Conservation (phyloP, 23 tunicate genomes). For the Corella eumyota region DNA sequence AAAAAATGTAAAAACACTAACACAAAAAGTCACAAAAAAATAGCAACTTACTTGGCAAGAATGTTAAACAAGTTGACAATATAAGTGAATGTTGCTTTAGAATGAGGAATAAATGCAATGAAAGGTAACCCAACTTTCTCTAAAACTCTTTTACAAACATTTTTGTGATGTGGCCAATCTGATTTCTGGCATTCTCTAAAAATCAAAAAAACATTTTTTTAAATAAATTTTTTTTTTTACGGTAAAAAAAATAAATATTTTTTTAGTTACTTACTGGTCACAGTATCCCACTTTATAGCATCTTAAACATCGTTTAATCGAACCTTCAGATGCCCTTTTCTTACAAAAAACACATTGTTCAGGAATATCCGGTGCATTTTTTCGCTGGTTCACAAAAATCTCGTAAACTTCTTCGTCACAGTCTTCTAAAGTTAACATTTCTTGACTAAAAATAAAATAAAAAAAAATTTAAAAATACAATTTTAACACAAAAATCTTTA, state of each 20-base stretch:
- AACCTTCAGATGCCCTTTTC: too few relatives aligned
- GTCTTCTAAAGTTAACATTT: constrained; percentile 13
- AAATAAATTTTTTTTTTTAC: too few relatives aligned
- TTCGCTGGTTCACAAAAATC: constrained; percentile 31
- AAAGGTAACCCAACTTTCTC: constrained; percentile 56
- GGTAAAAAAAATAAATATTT: too few relatives aligned
- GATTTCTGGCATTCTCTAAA: constrained; percentile 62
- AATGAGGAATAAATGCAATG: constrained; percentile 19
- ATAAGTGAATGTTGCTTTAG: constrained; percentile 23
- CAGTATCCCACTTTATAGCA: constrained; percentile 72
- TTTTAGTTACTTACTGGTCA: constrained; percentile 46
- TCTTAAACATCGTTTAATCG: constrained; percentile 61
- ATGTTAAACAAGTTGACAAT: too few relatives aligned
- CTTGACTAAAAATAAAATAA: constrained; percentile 13
- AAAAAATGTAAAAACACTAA: too few relatives aligned
- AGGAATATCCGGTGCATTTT: constrained; percentile 15
- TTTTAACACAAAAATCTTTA: too few relatives aligned
- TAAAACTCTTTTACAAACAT: constrained; percentile 15
- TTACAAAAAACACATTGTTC: constrained; percentile 36
- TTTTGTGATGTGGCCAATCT: constrained; percentile 63
- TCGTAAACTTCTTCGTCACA: constrained; percentile 20
- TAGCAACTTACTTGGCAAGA: too few relatives aligned
- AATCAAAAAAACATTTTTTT: not conserved
- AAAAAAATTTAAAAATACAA: too few relatives aligned
- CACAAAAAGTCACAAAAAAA: too few relatives aligned